These are phyloP conservation scores for Tinea pellionella DNA, from an alignment of 2,888 invertebrate genomes.

Conservation along the genomic window DNA sequence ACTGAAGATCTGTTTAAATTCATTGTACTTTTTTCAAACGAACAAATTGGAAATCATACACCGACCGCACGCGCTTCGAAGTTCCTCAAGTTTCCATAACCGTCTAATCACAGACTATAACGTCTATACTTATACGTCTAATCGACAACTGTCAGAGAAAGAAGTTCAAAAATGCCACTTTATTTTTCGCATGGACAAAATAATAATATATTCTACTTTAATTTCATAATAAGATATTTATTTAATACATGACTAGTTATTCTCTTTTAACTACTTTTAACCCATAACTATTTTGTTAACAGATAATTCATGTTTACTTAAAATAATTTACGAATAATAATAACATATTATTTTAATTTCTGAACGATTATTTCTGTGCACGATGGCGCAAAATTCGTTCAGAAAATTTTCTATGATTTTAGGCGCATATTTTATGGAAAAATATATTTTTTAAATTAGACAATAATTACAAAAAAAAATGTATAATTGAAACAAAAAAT, in stretches of 20 bases:
- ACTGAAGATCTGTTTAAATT: conserved; percentile 41
- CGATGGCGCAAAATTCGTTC: not conserved
- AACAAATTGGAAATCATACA: conserved; percentile 13
- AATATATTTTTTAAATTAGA: no score
- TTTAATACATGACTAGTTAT: no score
- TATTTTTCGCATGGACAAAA: no score
- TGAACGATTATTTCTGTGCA: not conserved
- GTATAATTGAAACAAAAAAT: no score
- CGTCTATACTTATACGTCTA: no score
- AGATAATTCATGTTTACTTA: not conserved
- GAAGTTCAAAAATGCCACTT: not conserved
- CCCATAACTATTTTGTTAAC: not conserved
- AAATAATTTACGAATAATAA: not conserved
- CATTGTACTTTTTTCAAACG: conserved; percentile 22
- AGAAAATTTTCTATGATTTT: not conserved
- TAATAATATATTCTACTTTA: no score
- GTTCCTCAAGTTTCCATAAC: conserved; percentile 16
- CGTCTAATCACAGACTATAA: no score
- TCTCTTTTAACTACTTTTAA: no score
- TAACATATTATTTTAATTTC: not conserved
- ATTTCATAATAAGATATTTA: no score
- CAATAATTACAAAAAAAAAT: no score
- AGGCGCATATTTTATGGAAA: no score
- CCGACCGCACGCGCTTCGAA: not conserved
- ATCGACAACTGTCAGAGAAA: conserved; percentile 13